A percentile compares a stretch with the other conserved stretches of the same genome.
phyloP scores from a whole-genome alignment of 2,888 invertebrate genomes.

The Halictus quadricinctus region DNA sequence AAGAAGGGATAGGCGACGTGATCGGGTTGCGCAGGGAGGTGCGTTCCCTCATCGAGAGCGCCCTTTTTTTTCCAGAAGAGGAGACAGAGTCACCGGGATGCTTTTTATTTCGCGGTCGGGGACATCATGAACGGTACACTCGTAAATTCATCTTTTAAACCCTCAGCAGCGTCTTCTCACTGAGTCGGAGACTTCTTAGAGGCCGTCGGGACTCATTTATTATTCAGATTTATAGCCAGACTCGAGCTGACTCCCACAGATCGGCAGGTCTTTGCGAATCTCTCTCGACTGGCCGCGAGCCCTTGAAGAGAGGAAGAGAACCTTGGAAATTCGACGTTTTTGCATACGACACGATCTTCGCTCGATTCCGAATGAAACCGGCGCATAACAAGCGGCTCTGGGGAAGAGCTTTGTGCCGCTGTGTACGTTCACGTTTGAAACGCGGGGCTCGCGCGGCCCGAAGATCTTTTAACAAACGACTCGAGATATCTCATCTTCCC shows the following conservation, averaged over 20 bases:
- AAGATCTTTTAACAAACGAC: constrained; percentile 52
- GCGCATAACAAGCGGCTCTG: constrained; percentile 77
- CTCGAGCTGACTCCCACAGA: constrained; percentile 81
- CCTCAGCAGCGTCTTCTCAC: constrained; percentile 78
- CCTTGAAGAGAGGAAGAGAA: constrained; percentile 67
- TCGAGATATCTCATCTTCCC: constrained; percentile 49
- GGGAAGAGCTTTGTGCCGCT: constrained; percentile 61
- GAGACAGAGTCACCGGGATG: constrained; percentile 22
- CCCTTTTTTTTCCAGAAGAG: constrained; percentile 22
- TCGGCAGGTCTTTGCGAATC: constrained; percentile 81
- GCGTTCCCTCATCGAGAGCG: constrained; percentile 20
- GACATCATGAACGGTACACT: constrained; percentile 67
- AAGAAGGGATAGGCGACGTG: neutral
- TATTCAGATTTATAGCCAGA: constrained; percentile 82
- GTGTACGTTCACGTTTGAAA: neutral
- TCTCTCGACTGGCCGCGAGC: constrained; percentile 70
- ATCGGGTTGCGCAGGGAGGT: constrained; percentile 8
- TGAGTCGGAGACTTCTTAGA: constrained; percentile 82
- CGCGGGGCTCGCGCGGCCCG: constrained; percentile 60
- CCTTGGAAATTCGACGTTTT: constrained; percentile 81
- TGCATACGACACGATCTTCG: constrained; percentile 82
- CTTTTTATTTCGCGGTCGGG: constrained; percentile 38
- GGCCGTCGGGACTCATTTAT: constrained; percentile 82
- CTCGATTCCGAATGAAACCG: constrained; percentile 78
- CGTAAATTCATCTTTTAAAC: constrained; percentile 81